phyloP scores from a whole-genome alignment of 2,113 vertebrate genomes.

The Albula glossodonta region DNA sequence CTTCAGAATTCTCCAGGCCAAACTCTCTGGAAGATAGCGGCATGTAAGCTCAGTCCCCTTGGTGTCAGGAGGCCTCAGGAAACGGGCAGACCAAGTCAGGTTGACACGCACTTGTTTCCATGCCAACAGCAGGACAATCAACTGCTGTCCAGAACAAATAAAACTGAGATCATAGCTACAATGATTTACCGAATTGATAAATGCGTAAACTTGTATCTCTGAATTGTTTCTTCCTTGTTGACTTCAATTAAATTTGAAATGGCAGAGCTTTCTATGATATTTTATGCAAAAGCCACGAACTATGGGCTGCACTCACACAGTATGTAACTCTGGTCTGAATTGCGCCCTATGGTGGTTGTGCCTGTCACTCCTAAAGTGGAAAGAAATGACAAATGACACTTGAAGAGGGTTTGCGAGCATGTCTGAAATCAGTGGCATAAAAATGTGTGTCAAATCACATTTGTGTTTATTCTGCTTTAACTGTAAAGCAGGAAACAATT shows the following conservation, averaged over 20 bases:
- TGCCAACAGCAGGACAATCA: constrained; percentile 70
- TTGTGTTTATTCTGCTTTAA: not conserved
- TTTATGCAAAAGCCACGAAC: not conserved
- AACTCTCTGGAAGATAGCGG: not conserved
- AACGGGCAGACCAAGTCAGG: constrained; percentile 58
- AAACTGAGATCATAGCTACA: not conserved
- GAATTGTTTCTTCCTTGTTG: not conserved
- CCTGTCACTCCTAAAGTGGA: not conserved
- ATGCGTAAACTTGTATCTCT: too few relatives aligned
- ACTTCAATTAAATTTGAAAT: not conserved
- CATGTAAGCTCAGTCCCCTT: not conserved
- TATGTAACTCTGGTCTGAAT: too few relatives aligned
- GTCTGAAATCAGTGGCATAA: too few relatives aligned
- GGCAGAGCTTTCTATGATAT: not conserved
- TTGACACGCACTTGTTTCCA: constrained; percentile 76
- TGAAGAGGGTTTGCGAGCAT: not conserved
- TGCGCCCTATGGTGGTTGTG: not conserved
- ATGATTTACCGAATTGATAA: not conserved
- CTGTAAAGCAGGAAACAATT: not conserved
- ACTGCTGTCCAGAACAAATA: constrained; percentile 48
- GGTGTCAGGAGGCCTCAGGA: not conserved
- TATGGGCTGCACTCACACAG: too few relatives aligned
- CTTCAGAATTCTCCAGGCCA: not conserved
- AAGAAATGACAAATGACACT: not conserved
- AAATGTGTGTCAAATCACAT: too few relatives aligned